phyloP scores from a whole-genome alignment of 2,888 invertebrate species.

The Agrypnus murinus region DNA sequence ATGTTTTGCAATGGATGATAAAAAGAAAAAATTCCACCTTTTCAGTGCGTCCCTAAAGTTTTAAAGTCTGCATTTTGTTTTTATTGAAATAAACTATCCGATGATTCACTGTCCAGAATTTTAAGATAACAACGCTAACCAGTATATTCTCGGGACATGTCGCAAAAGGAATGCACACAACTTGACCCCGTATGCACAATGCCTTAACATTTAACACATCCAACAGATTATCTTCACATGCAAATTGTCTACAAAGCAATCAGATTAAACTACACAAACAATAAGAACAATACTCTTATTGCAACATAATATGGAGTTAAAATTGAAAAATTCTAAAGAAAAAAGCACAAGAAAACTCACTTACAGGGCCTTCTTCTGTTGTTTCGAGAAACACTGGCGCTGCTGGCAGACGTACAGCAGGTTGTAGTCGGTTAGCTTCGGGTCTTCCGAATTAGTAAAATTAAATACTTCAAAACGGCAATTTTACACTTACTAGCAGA shows the following conservation, averaged over 20 bases:
- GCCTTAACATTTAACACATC: slow-evolving; percentile 16
- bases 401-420: slow-evolving; percentile 37
- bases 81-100: not conserved
- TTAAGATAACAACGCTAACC: slow-evolving; percentile 4
- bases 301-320: slow-evolving; percentile 34
- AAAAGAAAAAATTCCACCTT: slow-evolving; percentile 2
- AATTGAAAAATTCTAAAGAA: slow-evolving; percentile 30
- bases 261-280: slow-evolving; percentile 12
- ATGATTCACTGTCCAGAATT: not conserved
- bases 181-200: slow-evolving; percentile 43
- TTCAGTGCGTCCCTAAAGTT: not conserved
- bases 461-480: slow-evolving; percentile 47
- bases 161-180: slow-evolving; percentile 37
- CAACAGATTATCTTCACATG: not conserved
- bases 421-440: slow-evolving; percentile 53
- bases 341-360: slow-evolving; percentile 67
- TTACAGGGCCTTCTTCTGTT: slow-evolving; percentile 73
- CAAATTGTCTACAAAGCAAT: slow-evolving; percentile 1
- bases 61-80: not conserved
- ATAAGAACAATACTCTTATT: slow-evolving; percentile 22
- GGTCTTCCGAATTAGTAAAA: slow-evolving; percentile 53
- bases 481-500: slow-evolving; percentile 19
- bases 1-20: slow-evolving; percentile 4
- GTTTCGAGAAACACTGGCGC: slow-evolving; percentile 63
- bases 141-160: slow-evolving; percentile 41